Evolutionary conservation across 2,888 invertebrate genomes (phyloP).

Genomic region (Candidula unifasciata): DNA sequence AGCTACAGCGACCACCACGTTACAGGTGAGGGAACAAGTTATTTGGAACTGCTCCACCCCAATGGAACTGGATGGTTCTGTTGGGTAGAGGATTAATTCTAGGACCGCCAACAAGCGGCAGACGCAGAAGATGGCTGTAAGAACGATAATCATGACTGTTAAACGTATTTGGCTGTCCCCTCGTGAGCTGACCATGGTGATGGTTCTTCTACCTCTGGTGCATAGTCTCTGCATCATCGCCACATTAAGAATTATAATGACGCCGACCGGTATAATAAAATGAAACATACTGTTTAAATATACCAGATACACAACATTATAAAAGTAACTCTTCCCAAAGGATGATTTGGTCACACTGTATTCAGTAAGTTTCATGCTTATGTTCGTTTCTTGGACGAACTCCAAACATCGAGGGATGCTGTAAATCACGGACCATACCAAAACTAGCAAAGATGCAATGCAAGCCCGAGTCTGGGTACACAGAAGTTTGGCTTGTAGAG

Average conservation of each 20-base stretch:
- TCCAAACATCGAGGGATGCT: constrained; percentile 53
- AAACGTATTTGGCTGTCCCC: constrained; percentile 50
- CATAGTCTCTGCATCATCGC: constrained; percentile 46
- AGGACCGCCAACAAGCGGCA: constrained; percentile 53
- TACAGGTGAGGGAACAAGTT: not conserved
- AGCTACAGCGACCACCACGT: not conserved
- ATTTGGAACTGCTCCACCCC: not conserved
- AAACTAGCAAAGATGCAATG: constrained; percentile 48
- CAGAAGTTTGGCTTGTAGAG: constrained; percentile 51
- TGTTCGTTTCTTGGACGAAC: constrained; percentile 32
- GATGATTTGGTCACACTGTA: constrained; percentile 38
- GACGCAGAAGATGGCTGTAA: constrained; percentile 54
- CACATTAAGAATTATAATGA: constrained; percentile 51
- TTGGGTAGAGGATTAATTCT: constrained; percentile 44
- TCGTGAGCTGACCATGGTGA: constrained; percentile 19
- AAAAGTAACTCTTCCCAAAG: constrained; percentile 52
- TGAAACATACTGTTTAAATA: constrained; percentile 53
- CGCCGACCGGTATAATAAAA: constrained; percentile 51
- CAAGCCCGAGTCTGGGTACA: constrained; percentile 53
- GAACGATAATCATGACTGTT: constrained; percentile 51
- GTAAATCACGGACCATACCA: constrained; percentile 53
- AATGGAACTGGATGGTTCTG: not conserved
- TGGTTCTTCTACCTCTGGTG: constrained; percentile 27
- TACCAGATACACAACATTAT: constrained; percentile 52
- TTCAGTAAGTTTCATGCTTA: constrained; percentile 37